These are phyloP conservation scores for Philopedon plagiatum DNA, from an alignment of 2,888 invertebrate genomes.

Conservation along the genomic window DNA sequence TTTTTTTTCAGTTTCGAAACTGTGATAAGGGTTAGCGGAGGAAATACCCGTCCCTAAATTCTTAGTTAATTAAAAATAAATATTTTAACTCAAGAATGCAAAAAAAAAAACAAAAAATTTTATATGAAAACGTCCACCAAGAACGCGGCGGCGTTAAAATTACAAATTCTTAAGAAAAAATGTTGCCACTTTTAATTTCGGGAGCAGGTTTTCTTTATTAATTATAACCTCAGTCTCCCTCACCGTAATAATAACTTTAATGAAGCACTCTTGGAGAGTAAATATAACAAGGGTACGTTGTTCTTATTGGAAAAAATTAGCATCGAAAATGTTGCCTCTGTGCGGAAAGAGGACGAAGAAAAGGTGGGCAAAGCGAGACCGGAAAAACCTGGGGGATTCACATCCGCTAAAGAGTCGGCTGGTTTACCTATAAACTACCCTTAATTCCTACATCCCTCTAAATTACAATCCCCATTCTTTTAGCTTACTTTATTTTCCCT, in stretches of 20 bases:
- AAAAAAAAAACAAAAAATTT: not conserved
- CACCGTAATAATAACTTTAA: slow-evolving; percentile 59
- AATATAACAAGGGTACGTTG: slow-evolving; percentile 45
- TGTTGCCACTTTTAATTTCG: slow-evolving; percentile 28
- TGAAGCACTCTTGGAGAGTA: slow-evolving; percentile 57
- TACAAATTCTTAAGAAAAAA: slow-evolving; percentile 17
- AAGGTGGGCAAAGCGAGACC: slow-evolving; percentile 34
- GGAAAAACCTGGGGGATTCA: slow-evolving; percentile 56
- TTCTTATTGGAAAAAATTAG: slow-evolving; percentile 41
- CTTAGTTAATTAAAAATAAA: not conserved
- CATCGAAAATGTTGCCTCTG: slow-evolving; percentile 43
- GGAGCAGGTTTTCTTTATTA: slow-evolving; percentile 46
- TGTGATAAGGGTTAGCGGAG: too few species aligned
- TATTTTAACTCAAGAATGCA: not conserved
- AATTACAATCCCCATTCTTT: slow-evolving; percentile 71
- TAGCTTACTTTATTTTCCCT: slow-evolving; percentile 69
- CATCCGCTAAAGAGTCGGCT: slow-evolving; percentile 67
- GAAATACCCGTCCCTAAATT: too few species aligned
- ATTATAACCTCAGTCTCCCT: slow-evolving; percentile 56
- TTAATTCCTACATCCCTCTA: slow-evolving; percentile 71
- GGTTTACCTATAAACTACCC: slow-evolving; percentile 71
- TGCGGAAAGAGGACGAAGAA: slow-evolving; percentile 21
- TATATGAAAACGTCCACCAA: not conserved
- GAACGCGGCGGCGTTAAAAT: not conserved
- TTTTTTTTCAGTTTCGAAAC: too few species aligned